Evolutionary conservation across 2,888 invertebrate genomes (phyloP).

Genomic region (Gisinianus flammeolus): DNA sequence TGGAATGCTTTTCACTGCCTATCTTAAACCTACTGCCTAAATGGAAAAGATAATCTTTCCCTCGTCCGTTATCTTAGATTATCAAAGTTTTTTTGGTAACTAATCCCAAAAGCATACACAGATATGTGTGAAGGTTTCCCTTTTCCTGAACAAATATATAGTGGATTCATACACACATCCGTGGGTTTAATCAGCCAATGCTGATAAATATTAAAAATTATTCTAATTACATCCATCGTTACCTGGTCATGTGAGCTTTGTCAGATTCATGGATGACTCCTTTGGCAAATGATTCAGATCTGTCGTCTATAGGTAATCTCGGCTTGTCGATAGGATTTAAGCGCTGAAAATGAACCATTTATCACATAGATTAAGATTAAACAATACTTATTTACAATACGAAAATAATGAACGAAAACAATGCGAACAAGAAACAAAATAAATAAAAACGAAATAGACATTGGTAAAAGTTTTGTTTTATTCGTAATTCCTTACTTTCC

Average conservation of each 20-base stretch:
- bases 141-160: too few species aligned
- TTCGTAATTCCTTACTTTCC: slow-evolving; percentile 18
- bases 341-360: slow-evolving; percentile 9
- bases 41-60: too few species aligned
- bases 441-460: not conserved
- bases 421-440: not conserved
- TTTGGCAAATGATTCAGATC: slow-evolving; percentile 26
- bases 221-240: not conserved
- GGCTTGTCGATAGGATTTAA: slow-evolving; percentile 11
- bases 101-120: too few species aligned
- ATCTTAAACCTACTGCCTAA: too few species aligned
- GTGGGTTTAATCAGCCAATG: too few species aligned
- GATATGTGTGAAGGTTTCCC: too few species aligned
- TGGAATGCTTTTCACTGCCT: too few species aligned
- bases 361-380: not conserved
- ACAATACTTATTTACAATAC: not conserved
- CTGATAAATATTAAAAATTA: too few species aligned
- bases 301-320: slow-evolving; percentile 27
- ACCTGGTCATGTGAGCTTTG: slow-evolving; percentile 45
- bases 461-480: slow-evolving; percentile 1
- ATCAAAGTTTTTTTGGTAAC: too few species aligned
- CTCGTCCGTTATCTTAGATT: too few species aligned
- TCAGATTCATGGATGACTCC: slow-evolving; percentile 51
- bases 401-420: not conserved
- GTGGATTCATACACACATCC: too few species aligned